These are phyloP conservation scores for Trachythela sp. DNA, from an alignment of 64 coral and sea anemone genomes.

Conservation along the genomic window DNA sequence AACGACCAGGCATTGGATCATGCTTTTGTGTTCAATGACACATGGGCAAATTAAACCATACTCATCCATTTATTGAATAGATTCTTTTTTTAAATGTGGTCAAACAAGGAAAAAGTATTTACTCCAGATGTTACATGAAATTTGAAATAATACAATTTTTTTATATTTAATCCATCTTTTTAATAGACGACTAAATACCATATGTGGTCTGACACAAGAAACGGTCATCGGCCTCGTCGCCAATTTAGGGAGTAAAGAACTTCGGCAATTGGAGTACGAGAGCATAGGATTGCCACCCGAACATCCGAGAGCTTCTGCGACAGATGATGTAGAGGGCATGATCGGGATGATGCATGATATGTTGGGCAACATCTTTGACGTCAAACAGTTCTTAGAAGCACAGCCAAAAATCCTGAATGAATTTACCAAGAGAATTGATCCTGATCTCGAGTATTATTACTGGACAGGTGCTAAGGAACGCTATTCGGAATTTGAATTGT, in stretches of 20 bases:
- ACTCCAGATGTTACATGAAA: no score
- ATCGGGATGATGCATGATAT: slow-evolving; percentile 35
- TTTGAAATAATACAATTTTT: not conserved
- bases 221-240: not conserved
- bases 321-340: slow-evolving; percentile 51
- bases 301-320: slow-evolving; percentile 45
- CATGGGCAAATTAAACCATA: no score
- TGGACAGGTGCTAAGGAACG: slow-evolving; percentile 49
- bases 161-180: not conserved
- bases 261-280: not conserved
- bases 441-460: slow-evolving; percentile 49
- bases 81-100: no score
- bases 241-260: not conserved
- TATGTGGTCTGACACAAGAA: not conserved
- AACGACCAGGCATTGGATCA: no score
- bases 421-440: slow-evolving; percentile 54
- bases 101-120: no score
- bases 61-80: no score
- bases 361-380: slow-evolving; percentile 52
- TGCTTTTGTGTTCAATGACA: no score
- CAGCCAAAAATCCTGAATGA: slow-evolving; percentile 57
- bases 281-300: slow-evolving; percentile 5
- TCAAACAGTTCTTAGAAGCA: slow-evolving; percentile 48
- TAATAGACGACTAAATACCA: not conserved
- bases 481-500: slow-evolving; percentile 1